Percentiles rank a stretch among this genome's conserved stretches.
These are phyloP conservation scores for Babyrousa celebensis DNA, from an alignment of 2,797 vertebrate species.

Conservation along the genomic window DNA sequence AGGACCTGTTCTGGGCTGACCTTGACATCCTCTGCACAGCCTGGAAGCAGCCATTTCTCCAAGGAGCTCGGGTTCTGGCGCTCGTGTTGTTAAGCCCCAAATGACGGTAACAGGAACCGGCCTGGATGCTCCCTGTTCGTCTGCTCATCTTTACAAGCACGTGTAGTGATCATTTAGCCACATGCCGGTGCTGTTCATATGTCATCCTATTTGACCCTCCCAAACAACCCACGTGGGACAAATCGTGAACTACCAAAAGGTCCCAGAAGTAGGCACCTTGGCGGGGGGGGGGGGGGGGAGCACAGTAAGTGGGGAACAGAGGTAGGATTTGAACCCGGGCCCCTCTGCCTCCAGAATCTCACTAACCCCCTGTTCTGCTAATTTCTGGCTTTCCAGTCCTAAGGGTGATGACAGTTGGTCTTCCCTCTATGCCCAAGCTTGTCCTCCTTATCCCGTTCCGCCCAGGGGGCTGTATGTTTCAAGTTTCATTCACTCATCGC, in stretches of 20 bases:
- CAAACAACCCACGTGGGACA: accelerated
- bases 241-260: accelerated
- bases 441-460: not conserved
- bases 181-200: not conserved
- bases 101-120: accelerated
- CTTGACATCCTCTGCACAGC: accelerated
- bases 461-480: not conserved
- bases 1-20: no score
- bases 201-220: not conserved
- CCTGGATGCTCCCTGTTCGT: no score
- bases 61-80: no score
- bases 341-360: not conserved
- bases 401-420: accelerated
- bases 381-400: not conserved
- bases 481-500: not conserved
- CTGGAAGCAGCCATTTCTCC: no score
- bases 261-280: no score
- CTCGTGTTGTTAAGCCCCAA: not conserved
- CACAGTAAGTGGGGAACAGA: not conserved
- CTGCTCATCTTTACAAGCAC: accelerated
- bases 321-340: not conserved
- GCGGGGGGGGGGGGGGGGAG: accelerated
- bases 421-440: not conserved
- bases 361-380: not conserved
- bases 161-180: accelerated